Base-by-base conservation (phyloP, 2,797 vertebrate species). In the Oophaga sylvatica region DNA sequence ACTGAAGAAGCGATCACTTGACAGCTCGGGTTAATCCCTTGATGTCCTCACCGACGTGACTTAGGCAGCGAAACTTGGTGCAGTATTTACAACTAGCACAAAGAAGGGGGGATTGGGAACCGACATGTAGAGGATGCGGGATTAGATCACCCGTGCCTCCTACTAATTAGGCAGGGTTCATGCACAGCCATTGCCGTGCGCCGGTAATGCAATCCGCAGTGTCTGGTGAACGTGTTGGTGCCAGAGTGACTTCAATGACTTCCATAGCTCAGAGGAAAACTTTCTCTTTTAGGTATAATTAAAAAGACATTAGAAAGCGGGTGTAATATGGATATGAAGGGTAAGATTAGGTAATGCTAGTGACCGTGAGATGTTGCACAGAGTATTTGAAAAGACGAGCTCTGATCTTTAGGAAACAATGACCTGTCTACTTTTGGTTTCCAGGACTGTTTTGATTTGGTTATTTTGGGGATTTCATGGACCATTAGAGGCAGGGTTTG, bases 151-250 rank as follows among this genome's bases (percentile, higher is more conserved):
- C 65, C n/a, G 48, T 9, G 29, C 35, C 48, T 3, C 35, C 48
- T 3, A 29, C 53, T 86, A 70, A 86, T 81, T 59, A 86, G 63
- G 48, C 60, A 70, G 60, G 26, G 73, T 31, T 80, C 67, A 73
- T 70, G 31, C 78, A 70, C 10, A 56, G 79, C 67, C n/a, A 22
- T 67, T 53, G 26, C n/a, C 15, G 12, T 6, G 5, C 41, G 22
- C 31, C 13, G 16, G 19, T 84, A 67, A 86, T 60, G 45, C 56
- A 62, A 15, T 26, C 65, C 5, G 12, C 22, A 0, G n/a, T 15
- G 71, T 65, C 29, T 29, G 57, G 5, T 13, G 56, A 17, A 59
- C 81, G 31, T 35, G 67, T 15, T 16, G 79, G 20, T 20, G 26
- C 26, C 11, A n/a, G 8, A 20, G 35, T 20, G 31, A 71, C 29